A percentile compares a stretch with the other conserved stretches of the same genome.
phyloP scores from a whole-genome alignment of 2,888 invertebrate species.

The Hyppa rectilinea region DNA sequence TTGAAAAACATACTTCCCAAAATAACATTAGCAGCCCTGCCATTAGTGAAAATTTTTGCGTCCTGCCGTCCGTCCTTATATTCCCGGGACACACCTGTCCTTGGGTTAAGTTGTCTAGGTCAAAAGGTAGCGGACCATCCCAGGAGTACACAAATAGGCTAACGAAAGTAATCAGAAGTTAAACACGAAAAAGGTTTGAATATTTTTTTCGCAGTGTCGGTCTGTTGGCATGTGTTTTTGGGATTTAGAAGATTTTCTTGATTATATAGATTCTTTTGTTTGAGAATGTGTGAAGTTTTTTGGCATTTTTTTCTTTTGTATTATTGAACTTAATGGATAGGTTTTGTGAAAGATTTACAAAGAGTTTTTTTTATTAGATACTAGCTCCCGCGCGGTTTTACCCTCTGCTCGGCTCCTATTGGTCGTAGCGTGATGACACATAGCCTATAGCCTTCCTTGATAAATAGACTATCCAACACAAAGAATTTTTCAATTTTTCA shows the following conservation, averaged over 20 bases:
- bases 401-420: too few relatives aligned
- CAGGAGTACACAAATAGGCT: conserved; percentile 44
- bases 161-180: conserved; percentile 65
- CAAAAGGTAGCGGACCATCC: conserved; percentile 50
- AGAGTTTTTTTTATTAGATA: too few relatives aligned
- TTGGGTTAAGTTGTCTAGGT: conserved; percentile 58
- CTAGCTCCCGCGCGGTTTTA: too few relatives aligned
- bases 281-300: background rate
- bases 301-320: background rate
- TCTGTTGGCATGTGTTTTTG: conserved; percentile 21
- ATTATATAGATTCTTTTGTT: background rate
- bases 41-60: conserved; percentile 50
- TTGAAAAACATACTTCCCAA: conserved; percentile 45
- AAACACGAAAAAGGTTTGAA: conserved; percentile 58
- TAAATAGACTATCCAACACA: too few relatives aligned
- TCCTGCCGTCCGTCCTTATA: conserved; percentile 17
- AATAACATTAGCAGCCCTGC: conserved; percentile 44
- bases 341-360: background rate
- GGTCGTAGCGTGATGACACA: too few relatives aligned
- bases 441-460: too few relatives aligned
- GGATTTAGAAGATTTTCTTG: conserved; percentile 1
- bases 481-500: too few relatives aligned
- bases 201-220: conserved; percentile 42
- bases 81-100: conserved; percentile 50
- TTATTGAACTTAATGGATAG: background rate